A percentile compares a stretch with the other conserved stretches of the same genome.
Conservation (phyloP, 2,888 invertebrate genomes). For the Strigamia crassipes region DNA sequence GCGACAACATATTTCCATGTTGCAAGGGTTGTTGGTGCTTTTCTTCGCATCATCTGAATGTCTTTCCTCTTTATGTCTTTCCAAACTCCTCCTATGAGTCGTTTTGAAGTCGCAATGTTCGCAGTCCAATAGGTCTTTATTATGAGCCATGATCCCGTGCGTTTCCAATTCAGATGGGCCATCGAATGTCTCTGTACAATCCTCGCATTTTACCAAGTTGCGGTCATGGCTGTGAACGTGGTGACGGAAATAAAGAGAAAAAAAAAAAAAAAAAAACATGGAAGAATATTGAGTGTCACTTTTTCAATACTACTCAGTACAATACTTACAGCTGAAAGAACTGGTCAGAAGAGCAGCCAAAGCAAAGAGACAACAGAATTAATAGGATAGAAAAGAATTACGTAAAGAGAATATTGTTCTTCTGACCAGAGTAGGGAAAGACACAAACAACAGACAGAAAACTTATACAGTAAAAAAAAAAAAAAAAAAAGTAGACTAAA, state of each 20-base stretch:
- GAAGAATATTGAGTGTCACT: constrained; percentile 30
- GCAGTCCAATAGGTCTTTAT: constrained; percentile 56
- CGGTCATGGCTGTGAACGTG: constrained; percentile 44
- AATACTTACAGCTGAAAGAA: constrained; percentile 42
- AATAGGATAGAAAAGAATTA: constrained; percentile 43
- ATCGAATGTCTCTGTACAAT: constrained; percentile 55
- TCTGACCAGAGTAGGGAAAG: constrained; percentile 29
- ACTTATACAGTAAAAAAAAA: constrained; percentile 32
- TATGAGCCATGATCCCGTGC: constrained; percentile 54
- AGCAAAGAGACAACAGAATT: constrained; percentile 32
- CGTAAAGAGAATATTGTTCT: neutral
- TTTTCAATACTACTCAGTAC: constrained; percentile 35
- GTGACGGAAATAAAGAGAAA: neutral
- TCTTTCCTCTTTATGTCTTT: constrained; percentile 55
- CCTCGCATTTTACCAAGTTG: constrained; percentile 53
- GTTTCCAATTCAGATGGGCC: constrained; percentile 55
- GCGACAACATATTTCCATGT: constrained; percentile 63
- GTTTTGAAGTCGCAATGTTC: constrained; percentile 56
- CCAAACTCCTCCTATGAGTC: constrained; percentile 55
- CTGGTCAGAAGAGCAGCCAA: constrained; percentile 44
- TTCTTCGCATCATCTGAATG: constrained; percentile 62
- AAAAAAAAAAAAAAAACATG: constrained; percentile 41
- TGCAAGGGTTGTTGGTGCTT: constrained; percentile 64
- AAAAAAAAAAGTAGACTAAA: constrained; percentile 43
- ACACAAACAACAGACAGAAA: constrained; percentile 15